Percentiles rank a stretch among this genome's conserved stretches.
phyloP scores from a whole-genome alignment of 2,888 invertebrate genomes.

The Formica aserva region DNA sequence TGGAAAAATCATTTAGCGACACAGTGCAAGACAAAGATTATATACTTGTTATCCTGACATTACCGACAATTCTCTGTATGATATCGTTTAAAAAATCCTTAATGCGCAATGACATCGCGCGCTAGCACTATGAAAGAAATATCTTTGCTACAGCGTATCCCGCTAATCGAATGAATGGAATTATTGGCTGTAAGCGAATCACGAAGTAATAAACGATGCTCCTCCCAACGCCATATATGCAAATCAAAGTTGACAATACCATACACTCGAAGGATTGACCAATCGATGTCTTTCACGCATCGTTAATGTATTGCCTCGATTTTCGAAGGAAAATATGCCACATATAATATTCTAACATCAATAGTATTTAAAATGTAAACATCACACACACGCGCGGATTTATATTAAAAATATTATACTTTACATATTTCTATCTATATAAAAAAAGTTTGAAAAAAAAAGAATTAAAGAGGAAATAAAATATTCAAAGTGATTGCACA shows the following conservation, averaged over 20 bases:
- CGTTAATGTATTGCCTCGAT: slow-evolving; percentile 53
- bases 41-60: neutral
- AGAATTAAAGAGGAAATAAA: neutral
- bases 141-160: neutral
- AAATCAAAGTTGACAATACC: slow-evolving; percentile 77
- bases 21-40: neutral
- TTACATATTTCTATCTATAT: neutral
- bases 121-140: neutral
- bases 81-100: neutral
- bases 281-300: slow-evolving; percentile 55
- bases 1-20: neutral
- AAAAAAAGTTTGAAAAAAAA: neutral
- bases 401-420: neutral
- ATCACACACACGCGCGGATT: no score
- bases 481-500: neutral
- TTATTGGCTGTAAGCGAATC: slow-evolving; percentile 76
- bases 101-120: neutral
- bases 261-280: slow-evolving; percentile 58
- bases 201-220: slow-evolving; percentile 67
- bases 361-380: neutral
- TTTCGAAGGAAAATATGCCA: slow-evolving; percentile 37
- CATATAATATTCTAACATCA: neutral
- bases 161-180: slow-evolving; percentile 69
- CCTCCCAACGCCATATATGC: slow-evolving; percentile 76
- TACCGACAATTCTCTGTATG: neutral